A percentile compares a stretch with the other conserved stretches of the same genome.
These are phyloP conservation scores for Lasiurus cinereus DNA, from an alignment of 2,113 vertebrate genomes.

Conservation along the genomic window DNA sequence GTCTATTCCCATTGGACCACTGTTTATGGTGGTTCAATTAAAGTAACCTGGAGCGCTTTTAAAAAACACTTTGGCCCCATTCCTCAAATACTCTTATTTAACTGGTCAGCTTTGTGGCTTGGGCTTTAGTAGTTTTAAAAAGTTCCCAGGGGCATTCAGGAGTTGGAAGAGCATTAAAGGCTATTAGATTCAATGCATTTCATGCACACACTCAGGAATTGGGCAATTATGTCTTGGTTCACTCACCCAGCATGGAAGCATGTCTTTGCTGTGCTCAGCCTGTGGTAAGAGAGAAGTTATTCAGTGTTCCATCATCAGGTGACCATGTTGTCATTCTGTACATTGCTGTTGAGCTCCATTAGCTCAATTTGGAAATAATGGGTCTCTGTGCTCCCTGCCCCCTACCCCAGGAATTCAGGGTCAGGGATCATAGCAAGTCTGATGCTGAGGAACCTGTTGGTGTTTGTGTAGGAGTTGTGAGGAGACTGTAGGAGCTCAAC, in stretches of 20 bases:
- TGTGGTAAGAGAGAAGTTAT: not conserved
- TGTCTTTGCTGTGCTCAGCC: not conserved
- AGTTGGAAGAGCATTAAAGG: not conserved
- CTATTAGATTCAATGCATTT: not conserved
- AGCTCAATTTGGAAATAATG: conserved; percentile 16
- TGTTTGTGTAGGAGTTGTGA: not conserved
- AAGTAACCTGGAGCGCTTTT: not conserved
- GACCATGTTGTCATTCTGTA: conserved; percentile 68
- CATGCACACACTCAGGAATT: not conserved
- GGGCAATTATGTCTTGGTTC: rapidly evolving
- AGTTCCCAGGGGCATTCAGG: not conserved
- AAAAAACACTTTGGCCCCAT: not conserved
- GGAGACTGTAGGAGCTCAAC: not conserved
- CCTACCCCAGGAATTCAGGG: not conserved
- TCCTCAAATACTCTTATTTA: not conserved
- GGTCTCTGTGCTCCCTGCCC: not conserved
- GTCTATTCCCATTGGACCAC: not conserved
- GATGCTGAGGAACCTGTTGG: not conserved
- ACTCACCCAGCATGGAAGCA: not conserved
- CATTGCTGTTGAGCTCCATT: not conserved
- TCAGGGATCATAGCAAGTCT: not conserved
- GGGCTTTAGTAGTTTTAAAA: not conserved
- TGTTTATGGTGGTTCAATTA: not conserved
- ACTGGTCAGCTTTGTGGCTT: not conserved
- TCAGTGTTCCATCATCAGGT: conserved; percentile 77